Base-by-base conservation (phyloP, 2,888 invertebrate genomes). In the Diarsia mendica region DNA sequence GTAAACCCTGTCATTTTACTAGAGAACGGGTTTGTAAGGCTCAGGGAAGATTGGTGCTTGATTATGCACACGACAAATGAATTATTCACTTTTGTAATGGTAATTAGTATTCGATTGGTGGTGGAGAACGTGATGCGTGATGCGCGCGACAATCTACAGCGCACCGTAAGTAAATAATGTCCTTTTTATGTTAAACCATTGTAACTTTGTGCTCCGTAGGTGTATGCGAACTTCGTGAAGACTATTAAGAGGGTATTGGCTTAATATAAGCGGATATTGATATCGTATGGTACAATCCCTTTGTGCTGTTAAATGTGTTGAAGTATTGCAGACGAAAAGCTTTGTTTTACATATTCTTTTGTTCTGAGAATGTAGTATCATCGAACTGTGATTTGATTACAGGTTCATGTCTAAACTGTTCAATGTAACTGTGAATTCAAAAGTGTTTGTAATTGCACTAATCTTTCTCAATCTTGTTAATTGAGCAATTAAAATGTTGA, bases 31-130 rank as follows among this genome's bases (percentile, higher is more conserved):
- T 68, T 61, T 20, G 20, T 11, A 64, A 46, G 67, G 86, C 28
- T 85, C 90, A 60, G 53, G 39, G 66, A 65, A 64, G 79, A 72
- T 88, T 90, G 89, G 85, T 67, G 78, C 72, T 67, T 80, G 87
- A 86, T 85, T 87, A 89, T 87, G 86, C 84, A 87, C 82, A 84
- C 88, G 85, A 86, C 87, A 85, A 87, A 87, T 91, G 91, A 91
- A 92, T 92, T 89, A 92, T 92, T 90, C 90, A 90, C 87, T 86
- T 86, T 72, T 86, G 87, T 88, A 83, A 77, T 85, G 86, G 82
- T 87, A 89, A 90, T 93, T 92, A 90, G 90, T 91, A 93, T 93
- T 90, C 93, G 87, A 89, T 82, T 74, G 87, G 83, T 78, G 86
- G 83, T 79, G 60, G 49, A 74, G 82, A 83, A 87, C 88, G 89